phyloP scores from a whole-genome alignment of 2,797 vertebrate species.

The Florisuga fusca region DNA sequence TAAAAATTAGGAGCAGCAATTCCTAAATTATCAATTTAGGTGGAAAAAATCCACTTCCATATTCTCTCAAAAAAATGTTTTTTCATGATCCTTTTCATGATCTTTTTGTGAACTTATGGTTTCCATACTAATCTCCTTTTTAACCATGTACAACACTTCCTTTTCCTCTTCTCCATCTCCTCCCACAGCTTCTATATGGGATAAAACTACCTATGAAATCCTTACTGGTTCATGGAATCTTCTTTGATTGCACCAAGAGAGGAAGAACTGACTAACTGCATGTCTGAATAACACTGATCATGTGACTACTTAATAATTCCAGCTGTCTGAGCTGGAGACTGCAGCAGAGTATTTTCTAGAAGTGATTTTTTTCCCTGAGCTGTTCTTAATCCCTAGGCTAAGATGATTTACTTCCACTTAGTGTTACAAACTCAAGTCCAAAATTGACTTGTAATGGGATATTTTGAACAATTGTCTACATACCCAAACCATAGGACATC shows the following conservation, averaged over 20 bases:
- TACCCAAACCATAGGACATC: not conserved
- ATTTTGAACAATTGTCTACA: not conserved
- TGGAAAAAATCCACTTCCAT: not conserved
- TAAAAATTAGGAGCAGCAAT: not conserved
- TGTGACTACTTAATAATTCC: not conserved
- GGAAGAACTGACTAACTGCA: not conserved
- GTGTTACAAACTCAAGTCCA: not conserved
- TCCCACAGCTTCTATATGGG: not conserved
- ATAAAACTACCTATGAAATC: not conserved
- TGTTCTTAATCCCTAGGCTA: not conserved
- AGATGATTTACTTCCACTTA: not conserved
- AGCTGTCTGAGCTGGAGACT: not conserved
- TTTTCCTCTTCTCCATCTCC: not conserved
- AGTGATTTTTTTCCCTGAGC: not conserved
- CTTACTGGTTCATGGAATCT: not conserved
- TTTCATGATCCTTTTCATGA: not conserved
- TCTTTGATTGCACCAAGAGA: not conserved
- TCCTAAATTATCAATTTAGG: not conserved
- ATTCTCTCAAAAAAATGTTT: not conserved
- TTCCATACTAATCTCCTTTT: not conserved
- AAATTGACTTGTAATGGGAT: not conserved
- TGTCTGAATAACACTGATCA: not conserved
- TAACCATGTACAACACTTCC: not conserved
- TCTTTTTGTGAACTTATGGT: not conserved
- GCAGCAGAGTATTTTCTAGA: not conserved